Evolutionary conservation across 2,113 vertebrate species (phyloP).

Genomic region (Irena cyanogastra): DNA sequence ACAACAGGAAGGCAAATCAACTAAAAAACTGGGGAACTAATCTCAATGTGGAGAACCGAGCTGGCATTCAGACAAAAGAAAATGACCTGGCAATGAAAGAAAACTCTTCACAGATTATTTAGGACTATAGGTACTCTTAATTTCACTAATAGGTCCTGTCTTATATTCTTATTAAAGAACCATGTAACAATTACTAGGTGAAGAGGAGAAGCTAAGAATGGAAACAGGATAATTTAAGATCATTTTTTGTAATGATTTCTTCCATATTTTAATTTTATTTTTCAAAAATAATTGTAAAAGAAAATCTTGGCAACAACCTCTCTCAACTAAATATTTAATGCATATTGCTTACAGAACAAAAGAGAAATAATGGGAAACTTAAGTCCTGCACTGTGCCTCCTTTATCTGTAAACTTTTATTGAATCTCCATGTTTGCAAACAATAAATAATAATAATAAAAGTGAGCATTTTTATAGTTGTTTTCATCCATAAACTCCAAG

Average conservation of each 20-base stretch:
- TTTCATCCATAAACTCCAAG: slow-evolving; percentile 38
- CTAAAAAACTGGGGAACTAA: background rate
- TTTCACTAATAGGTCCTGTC: background rate
- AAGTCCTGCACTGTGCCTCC: background rate
- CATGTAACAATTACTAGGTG: background rate
- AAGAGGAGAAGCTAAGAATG: background rate
- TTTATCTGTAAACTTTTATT: slow-evolving; percentile 27
- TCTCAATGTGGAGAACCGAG: background rate
- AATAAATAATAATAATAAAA: slow-evolving; percentile 60
- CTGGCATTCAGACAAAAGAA: background rate
- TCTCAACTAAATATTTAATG: background rate
- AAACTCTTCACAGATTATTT: background rate
- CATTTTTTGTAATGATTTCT: background rate
- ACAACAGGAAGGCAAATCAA: background rate
- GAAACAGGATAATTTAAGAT: background rate
- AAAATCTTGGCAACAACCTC: background rate
- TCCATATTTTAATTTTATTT: background rate
- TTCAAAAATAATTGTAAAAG: background rate
- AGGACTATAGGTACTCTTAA: background rate
- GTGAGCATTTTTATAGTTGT: slow-evolving; percentile 28
- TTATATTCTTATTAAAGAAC: background rate
- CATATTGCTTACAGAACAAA: background rate
- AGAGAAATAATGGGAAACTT: background rate
- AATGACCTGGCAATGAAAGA: background rate
- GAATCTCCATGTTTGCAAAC: slow-evolving; percentile 32